Base-by-base conservation (phyloP, 2,888 invertebrate genomes). In the Bimastos eiseni region DNA sequence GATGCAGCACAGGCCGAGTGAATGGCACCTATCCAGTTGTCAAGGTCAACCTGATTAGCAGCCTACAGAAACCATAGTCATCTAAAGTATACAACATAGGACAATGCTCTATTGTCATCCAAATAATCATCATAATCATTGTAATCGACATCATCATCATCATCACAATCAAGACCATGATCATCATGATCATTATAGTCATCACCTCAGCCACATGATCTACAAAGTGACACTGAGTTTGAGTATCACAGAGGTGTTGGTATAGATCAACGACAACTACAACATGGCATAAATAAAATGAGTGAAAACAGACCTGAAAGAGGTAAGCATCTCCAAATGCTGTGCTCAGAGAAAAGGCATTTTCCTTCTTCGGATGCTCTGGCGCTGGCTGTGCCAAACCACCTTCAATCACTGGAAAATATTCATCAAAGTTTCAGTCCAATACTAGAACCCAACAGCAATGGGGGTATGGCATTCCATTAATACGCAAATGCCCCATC, bases 251-350 rank as follows among this genome's bases (percentile, higher is more conserved):
- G 41, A 41, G 41, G n/a, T n/a, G n/a, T n/a, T n/a, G n/a, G n/a
- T n/a, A n/a, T 15, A 49, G 24, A 49, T 21, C 24, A 15, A 17
- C 19, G 15, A 49, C 49, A 49, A 49, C 19, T 49, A 49, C 19
- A 49, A 49, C 6, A 49, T 13, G 13, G 21, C 4, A 49, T 15
- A 49, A 49, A 44, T 41, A 44, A 44, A 44, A 13, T 1, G 6
- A 89, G 21, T 38, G 21, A 49, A 89, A 1, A 38, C 90, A 90
- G 94, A 96, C 99, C 97, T 99, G 98, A 96, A 99, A 98, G 92
- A 99, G 96, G 96, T 98, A 99, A 92, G 98, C 98, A 96, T 99
- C 98, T 92, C 99, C 99, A 95, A 98, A 98, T 90, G 98, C 98
- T 83, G 98, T 99, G 96, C 98, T 98, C 94, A 99, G 96, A 95